phyloP scores from a whole-genome alignment of 2,113 vertebrate species.

The Conger conger region DNA sequence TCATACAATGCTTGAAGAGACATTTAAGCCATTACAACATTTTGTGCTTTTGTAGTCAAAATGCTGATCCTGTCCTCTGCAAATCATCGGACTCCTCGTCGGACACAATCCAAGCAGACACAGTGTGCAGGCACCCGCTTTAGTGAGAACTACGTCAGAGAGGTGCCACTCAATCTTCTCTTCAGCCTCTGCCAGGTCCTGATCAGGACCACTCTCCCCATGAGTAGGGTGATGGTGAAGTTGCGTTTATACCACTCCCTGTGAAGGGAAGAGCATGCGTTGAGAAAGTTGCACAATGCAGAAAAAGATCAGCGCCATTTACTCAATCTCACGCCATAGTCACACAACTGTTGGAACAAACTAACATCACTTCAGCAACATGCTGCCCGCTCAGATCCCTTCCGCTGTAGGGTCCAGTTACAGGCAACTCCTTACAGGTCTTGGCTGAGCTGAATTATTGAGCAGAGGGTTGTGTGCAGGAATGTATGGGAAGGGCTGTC shows the following conservation, averaged over 20 bases:
- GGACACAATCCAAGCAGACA: neutral
- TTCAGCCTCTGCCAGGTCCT: constrained; percentile 71
- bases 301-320: neutral
- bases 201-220: constrained; percentile 79
- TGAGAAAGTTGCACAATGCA: neutral
- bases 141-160: constrained; percentile 42
- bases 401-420: constrained; percentile 7
- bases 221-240: constrained; percentile 87
- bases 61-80: neutral
- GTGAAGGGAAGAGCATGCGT: constrained; percentile 7
- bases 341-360: constrained; percentile 1
- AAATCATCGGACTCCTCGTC: neutral
- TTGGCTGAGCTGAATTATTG: neutral
- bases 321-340: neutral
- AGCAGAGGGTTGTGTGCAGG: neutral
- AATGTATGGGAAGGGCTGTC: neutral
- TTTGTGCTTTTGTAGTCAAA: neutral
- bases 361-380: neutral
- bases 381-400: neutral
- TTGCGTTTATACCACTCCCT: constrained; percentile 92
- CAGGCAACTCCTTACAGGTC: constrained; percentile 1
- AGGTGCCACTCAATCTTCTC: constrained; percentile 39
- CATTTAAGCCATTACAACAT: neutral
- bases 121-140: constrained; percentile 25
- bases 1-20: neutral